Evolutionary conservation across 64 coral and sea anemone genomes (phyloP).

Genomic region (Stichodactyla helianthus): DNA sequence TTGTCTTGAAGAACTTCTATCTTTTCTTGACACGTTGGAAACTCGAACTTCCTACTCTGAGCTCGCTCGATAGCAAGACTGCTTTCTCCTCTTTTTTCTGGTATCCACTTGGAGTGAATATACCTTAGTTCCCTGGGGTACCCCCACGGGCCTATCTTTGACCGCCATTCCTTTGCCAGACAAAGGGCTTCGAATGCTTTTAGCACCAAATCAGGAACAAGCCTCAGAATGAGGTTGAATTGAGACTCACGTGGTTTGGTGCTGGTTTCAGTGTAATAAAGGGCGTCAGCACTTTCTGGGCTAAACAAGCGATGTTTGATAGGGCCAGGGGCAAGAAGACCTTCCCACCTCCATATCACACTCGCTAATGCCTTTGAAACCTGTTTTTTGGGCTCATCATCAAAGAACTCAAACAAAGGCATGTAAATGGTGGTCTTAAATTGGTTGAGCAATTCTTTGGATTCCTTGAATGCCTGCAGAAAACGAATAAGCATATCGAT

Average conservation of each 20-base stretch:
- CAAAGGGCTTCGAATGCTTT: conserved; percentile 73
- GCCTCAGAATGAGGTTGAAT: conserved; percentile 67
- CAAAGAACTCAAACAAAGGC: conserved; percentile 62
- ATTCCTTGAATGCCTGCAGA: conserved; percentile 54
- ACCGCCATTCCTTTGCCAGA: conserved; percentile 69
- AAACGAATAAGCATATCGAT: conserved; percentile 65
- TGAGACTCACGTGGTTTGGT: conserved; percentile 30
- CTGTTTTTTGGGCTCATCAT: conserved; percentile 23
- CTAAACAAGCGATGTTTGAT: conserved; percentile 70
- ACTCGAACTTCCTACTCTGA: conserved; percentile 25
- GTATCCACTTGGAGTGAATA: conserved; percentile 40
- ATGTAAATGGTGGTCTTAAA: conserved; percentile 46
- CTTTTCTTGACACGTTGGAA: background rate
- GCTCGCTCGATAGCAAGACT: background rate
- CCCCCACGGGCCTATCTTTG: conserved; percentile 49
- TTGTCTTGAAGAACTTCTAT: background rate
- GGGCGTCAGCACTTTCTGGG: conserved; percentile 47
- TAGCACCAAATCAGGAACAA: conserved; percentile 69
- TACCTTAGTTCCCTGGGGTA: conserved; percentile 72
- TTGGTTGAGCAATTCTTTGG: conserved; percentile 47
- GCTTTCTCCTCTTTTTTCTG: background rate
- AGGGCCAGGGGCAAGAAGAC: conserved; percentile 54
- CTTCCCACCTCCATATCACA: conserved; percentile 54
- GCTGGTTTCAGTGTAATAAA: conserved; percentile 45
- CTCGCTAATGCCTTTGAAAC: conserved; percentile 17